These are phyloP conservation scores for Loxodonta africana DNA, from an alignment of 2,113 vertebrate species.

Conservation along the genomic window DNA sequence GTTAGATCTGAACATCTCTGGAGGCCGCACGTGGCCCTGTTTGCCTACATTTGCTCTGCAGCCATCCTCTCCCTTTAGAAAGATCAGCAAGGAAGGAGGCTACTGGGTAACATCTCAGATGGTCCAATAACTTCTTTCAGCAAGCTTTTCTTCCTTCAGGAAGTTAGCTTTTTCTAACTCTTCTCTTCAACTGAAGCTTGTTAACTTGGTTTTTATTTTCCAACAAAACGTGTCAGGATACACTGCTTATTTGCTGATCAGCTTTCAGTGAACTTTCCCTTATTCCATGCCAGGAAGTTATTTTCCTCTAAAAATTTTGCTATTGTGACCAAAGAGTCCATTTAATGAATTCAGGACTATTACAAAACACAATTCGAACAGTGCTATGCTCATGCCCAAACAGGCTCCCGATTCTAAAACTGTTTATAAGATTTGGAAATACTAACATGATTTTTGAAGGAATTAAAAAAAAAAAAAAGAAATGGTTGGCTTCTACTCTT, in stretches of 20 bases:
- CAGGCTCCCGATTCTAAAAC: conserved; percentile 62
- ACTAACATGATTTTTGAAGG: conserved; percentile 73
- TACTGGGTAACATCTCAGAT: neutral
- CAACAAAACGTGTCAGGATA: conserved; percentile 2
- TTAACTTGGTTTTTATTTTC: conserved; percentile 70
- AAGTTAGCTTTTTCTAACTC: neutral
- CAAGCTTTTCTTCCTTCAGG: neutral
- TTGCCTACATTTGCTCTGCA: neutral
- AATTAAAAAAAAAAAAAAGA: conserved; percentile 79
- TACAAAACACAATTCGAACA: conserved; percentile 59
- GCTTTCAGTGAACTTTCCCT: conserved; percentile 13
- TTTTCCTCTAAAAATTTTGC: conserved; percentile 74
- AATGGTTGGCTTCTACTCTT: conserved; percentile 64
- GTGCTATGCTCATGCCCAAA: conserved; percentile 7
- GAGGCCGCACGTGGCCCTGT: neutral
- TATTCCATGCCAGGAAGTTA: conserved; percentile 54
- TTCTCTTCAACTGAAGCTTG: conserved; percentile 30
- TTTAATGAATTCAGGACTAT: conserved; percentile 69
- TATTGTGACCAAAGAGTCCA: conserved; percentile 30
- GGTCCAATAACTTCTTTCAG: neutral
- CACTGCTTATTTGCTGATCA: conserved; percentile 4
- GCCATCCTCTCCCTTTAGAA: conserved; percentile 1
- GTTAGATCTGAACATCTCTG: neutral
- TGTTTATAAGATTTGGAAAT: conserved; percentile 81
- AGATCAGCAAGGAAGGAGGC: neutral